Percentiles rank a stretch among this genome's conserved stretches.
Conservation (phyloP, 1,140 invertebrate genomes). For the Dendroctonus ponderosae region DNA sequence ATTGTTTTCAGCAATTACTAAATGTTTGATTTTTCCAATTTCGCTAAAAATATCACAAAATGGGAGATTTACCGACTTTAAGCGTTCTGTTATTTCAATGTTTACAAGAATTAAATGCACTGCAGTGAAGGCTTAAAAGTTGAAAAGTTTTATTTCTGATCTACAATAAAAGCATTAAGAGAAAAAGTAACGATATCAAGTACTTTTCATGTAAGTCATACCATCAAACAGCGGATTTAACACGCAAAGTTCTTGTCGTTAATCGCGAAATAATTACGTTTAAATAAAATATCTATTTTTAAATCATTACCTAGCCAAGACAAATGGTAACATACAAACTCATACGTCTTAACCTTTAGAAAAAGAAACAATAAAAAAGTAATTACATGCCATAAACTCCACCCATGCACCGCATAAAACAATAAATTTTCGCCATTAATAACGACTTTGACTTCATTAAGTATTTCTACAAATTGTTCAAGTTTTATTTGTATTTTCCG, state of each 20-base stretch:
- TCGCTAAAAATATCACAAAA: not conserved
- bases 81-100: not conserved
- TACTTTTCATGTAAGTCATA: too few relatives aligned
- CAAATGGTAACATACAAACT: not conserved
- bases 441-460: conserved; percentile 13
- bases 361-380: conserved; percentile 14
- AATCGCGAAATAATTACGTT: not conserved
- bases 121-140: too few relatives aligned
- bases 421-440: conserved; percentile 16
- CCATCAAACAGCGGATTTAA: too few relatives aligned
- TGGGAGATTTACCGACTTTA: not conserved
- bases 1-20: not conserved
- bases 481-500: not conserved
- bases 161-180: too few relatives aligned
- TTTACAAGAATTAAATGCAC: too few relatives aligned
- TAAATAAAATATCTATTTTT: conserved; percentile 17
- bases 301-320: not conserved
- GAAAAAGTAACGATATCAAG: too few relatives aligned
- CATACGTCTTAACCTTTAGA: conserved; percentile 11
- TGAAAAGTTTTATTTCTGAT: too few relatives aligned
- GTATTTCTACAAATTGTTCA: conserved; percentile 4
- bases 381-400: conserved; percentile 20
- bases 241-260: not conserved
- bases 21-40: not conserved
- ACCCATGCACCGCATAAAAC: conserved; percentile 8